Base-by-base conservation (phyloP, 2,888 invertebrate genomes). In the Cantharis flavilabris region DNA sequence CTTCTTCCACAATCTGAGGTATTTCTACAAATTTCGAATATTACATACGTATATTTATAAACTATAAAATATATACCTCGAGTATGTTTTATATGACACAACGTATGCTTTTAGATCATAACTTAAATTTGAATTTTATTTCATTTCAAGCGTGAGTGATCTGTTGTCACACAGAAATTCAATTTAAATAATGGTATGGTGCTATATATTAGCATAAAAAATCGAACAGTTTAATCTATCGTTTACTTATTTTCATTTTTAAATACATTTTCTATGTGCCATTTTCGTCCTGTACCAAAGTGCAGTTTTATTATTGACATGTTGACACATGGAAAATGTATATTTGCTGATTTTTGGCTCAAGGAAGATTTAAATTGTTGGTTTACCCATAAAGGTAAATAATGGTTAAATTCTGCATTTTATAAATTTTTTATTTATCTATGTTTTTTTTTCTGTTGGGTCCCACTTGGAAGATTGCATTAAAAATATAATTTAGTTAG, bases 1-100 rank as follows among this genome's bases (percentile, higher is more conserved):
- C 80, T 80, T 80, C 74, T 69, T 74, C 73, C 70, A 70, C 78
- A 78, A 78, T 78, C 78, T 78, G 78, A 75, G 70, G 62, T 65
- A 67, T 75, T 72, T 72, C 75, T 75, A 72, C 75, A 69, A 72
- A 70, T 72, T 72, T 75, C 62, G 23, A 9, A 49, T 49, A 49
- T 23, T 3, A 67, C 23, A n/a, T 67, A n/a, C 65, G 5, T n/a
- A 67, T 67, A 67, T 26, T 23, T 67, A 67, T 23, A 67, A 67
- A 67, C 23, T 67, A 20, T 67, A 67, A 67, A 67, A 67, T 67
- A 67, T 67, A 67, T 16, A 67, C 11, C 26, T 67, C 20, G 13
- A 67, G 65, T 67, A 23, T 67, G 65, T 67, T 67, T 67, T 67
- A 67, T 67, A 23, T 67, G 20, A 67, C 26, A 67, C n/a, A 67